Evolutionary conservation across 64 coral and sea anemone species (phyloP), one percentile per base, ranked within the genome.

Genomic region (Actinia tenebrosa): DNA sequence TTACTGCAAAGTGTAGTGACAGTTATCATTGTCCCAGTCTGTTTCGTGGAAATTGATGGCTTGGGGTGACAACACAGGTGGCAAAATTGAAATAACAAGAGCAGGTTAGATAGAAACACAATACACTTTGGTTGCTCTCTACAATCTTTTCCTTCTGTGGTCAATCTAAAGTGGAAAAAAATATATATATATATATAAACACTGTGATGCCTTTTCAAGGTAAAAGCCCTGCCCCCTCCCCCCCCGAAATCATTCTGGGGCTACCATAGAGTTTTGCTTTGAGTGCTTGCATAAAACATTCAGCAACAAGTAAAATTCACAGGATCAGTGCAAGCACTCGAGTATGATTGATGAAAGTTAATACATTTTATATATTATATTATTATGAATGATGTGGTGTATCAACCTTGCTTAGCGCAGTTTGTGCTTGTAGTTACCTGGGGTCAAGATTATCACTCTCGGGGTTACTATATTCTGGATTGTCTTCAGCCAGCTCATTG

Each of bases 81-180:
- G 30, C 30, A 37, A 37, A 37, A 37, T 37, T 37, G 30, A 37
- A 37, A 37, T 9, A 88, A 54, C 7, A 87, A 27, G 17, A 92
- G 75, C 3, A 88, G 86, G 22, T 92, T 60, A 20, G 71, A 87
- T 3, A 87, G 54, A 78, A 92, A 88, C 5, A 88, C 91, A 60
- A 92, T 92, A 50, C 64, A 85, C 77, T 92, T 92, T 3, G 86
- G 86, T 55, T 92, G 86, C 53, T 88, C 86, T 46, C 63, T 54
- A 9, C 25, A 10, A 16, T 88, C 55, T 54, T 92, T 87, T 30
- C 75, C 75, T 53, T 75, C 86, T 56, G 75, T 78, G 15, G 16
- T 26, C 23, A 78, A 43, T 26, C 75, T 78, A 25, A 7, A 64
- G 61, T 64, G 61, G 68, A 78, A 78, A 78, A 43, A 42, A 78